Base-by-base conservation (phyloP, 2,113 vertebrate species). In the Pollimyrus isidori region DNA sequence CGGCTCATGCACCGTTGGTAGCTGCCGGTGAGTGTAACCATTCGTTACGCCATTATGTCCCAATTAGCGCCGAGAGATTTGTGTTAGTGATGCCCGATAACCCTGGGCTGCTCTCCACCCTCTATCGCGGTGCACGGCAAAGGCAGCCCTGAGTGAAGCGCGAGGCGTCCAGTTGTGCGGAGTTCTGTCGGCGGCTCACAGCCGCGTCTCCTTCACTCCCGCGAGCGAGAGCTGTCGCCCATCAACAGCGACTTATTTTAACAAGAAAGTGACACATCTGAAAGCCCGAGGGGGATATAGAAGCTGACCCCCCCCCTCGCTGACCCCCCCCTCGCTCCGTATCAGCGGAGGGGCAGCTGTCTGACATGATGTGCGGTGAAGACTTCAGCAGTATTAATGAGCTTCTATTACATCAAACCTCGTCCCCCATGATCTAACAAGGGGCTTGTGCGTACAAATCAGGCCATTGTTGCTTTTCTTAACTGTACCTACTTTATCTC, bases 341-440 rank as follows among this genome's bases (percentile, higher is more conserved):
- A 93, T 95, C 93, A 91, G 93, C 48, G 76, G 89, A 86, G 89
- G 93, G 89, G 82, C 91, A 89, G 92, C 91, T 83, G 88, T 92
- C 90, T 92, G 90, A 87, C 92, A 93, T 73, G 69, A 82, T 26
- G 23, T 48, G 3, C 80, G 42, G 45, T n/a, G 88, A 83, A 76
- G 65, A 88, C 50, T 82, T 73, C 90, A 82, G 90, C 88, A 89
- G 88, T 93, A 91, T 94, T 91, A 91, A 90, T 62, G 89, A 88
- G 92, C 88, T 87, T 89, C 88, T 83, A 88, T 89, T 87, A 92
- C 93, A 92, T 90, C 91, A 89, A 82, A 87, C 88, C 90, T 90
- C 91, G 1, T 15, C 87, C 89, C 89, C 88, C 80, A 87, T 83
- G 92, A 90, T 92, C 92, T 91, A 69, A 49, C 90, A 85, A 89